Base-by-base conservation (phyloP, 2,888 invertebrate genomes). In the Horisme vitalbata region DNA sequence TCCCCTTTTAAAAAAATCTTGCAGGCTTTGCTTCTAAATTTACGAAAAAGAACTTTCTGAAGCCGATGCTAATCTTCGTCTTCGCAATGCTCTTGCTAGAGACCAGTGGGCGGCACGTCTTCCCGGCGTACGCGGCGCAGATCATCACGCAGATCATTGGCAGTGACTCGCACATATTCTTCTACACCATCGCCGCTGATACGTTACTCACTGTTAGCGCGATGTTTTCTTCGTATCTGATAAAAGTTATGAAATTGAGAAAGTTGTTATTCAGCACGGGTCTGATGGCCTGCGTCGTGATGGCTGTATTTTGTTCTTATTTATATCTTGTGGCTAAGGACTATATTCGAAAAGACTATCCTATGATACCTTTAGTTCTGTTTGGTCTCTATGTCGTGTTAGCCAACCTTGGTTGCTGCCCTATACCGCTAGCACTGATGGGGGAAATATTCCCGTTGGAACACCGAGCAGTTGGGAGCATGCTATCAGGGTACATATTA, bases 361-460 rank as follows among this genome's bases (percentile, higher is more conserved):
- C 65, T 0, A 72, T 69, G 68, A 59, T 82, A 37, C 68, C 79
- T 0, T 46, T 76, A 14, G 26, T 53, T 0, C 32, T 83, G 7
- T 77, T 82, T 13, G 61, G 66, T 0, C 13, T 68, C 0, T 83
- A 74, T 47, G 79, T 80, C 28, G 59, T 80, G 10, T 45, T 82
- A 9, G 65, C 65, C 0, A 85, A 82, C 51, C 64, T 83, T 14
- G 84, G 83, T 1, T 77, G 80, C 37, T 71, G 77, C 4, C 71
- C 79, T 0, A 77, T 84, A 36, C 76, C 83, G 1, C 44, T 80
- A 10, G 71, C 75, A 1, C 62, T 84, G 6, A 46, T 79, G 10
- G 84, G 84, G 0, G 84, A 84, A 55, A 47, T 84, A 2, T 79
- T 77, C 27, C 83, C 84, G 0, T 61, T 84, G 26, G 69, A 63